Conservation (phyloP, 2,888 invertebrate species). For the Rapana venosa region DNA sequence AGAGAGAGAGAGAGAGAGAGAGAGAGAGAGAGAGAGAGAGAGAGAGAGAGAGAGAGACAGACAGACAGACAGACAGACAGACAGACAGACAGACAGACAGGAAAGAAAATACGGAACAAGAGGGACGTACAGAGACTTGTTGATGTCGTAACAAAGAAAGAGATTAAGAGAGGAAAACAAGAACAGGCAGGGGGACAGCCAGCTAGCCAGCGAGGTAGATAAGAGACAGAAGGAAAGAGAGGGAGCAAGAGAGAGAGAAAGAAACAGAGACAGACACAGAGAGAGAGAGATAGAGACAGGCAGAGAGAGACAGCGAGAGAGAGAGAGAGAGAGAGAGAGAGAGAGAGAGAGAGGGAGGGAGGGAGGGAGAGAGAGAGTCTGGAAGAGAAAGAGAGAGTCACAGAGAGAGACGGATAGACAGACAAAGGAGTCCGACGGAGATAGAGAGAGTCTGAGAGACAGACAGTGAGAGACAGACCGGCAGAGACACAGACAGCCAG, state of each 20-base stretch:
- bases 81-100: not conserved
- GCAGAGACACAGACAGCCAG: too few species aligned
- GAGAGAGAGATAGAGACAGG: constrained; percentile 9
- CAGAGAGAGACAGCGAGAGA: not conserved
- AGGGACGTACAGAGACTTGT: not conserved
- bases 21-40: not conserved
- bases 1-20: not conserved
- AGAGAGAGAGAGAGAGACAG: not conserved
- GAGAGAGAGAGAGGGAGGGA: not conserved
- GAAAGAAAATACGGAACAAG: not conserved
- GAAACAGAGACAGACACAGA: not conserved
- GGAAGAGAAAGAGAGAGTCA: not conserved
- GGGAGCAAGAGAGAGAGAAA: not conserved
- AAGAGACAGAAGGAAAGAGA: too few species aligned
- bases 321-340: not conserved
- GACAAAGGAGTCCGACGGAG: too few species aligned
- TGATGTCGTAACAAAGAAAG: too few species aligned
- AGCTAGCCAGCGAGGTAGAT: too few species aligned
- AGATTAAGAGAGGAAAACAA: too few species aligned
- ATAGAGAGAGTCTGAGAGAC: too few species aligned
- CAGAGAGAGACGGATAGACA: not conserved
- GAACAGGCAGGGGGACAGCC: not conserved
- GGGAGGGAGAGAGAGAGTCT: not conserved
- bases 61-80: not conserved
- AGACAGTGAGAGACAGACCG: too few species aligned